Evolutionary conservation across 2,888 invertebrate species (phyloP), one percentile per base, ranked within the genome.

Genomic region (Apamea epomidion): DNA sequence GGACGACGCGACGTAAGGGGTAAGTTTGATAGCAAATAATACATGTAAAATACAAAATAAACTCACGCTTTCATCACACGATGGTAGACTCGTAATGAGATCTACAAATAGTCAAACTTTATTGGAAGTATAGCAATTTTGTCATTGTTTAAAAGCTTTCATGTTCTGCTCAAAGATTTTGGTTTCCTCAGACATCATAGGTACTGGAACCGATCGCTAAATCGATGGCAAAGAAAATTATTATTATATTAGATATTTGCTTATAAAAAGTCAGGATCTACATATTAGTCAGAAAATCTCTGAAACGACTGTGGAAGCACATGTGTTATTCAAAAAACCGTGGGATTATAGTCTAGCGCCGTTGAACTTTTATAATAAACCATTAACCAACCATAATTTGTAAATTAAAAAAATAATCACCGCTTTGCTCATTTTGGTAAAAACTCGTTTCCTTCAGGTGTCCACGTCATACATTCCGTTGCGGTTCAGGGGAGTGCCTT

Each of bases 401-500:
- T n/a, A 6, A 48, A 74, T 82, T 51, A 68, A 79, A 74, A 76
- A 65, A 29, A 8, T 74, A 74, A 76, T 82, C 42, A 79, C 62
- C 65, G 4, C 68, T 67, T 74, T 48, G 64, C 45, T 58, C 60
- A 70, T 68, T 70, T 65, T 67, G 16, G 18, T 42, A 76, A 37
- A 62, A 87, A 71, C 78, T 62, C 29, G 71, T 45, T 95, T 95
- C 73, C 60, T 83, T 65, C 94, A 97, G 98, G 54, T 99, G 99
- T 92, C 99, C 99, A 37, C 97, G 98, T 60, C 98, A 98, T 89
- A 98, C 99, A 25, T 99, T 98, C 97, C 98, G 98, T 81, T 99
- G 99, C 93, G 97, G 98, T 86, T 98, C 98, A 89, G 99, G 99
- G 45, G 98, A 98, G 93, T 99, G 99, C 92, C 95, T 99, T 81